Conservation (phyloP, 2,113 vertebrate genomes). For the Heterotilapia buettikoferi region DNA sequence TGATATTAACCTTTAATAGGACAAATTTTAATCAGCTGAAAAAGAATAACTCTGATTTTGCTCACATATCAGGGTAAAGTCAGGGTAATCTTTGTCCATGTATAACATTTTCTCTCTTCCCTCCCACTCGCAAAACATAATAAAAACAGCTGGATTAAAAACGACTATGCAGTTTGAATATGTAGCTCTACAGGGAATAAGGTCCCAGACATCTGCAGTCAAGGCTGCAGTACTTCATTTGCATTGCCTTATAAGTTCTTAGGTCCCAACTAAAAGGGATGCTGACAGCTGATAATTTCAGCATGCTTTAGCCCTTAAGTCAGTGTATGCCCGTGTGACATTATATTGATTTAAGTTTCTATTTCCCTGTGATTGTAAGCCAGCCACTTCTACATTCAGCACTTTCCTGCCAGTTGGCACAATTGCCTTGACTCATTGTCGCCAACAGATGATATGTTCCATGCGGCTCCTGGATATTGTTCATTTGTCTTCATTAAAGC, state of each 20-base stretch:
- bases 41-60: neutral
- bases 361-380: neutral
- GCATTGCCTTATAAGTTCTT: neutral
- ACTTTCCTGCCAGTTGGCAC: slow-evolving; percentile 34
- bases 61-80: neutral
- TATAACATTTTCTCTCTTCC: neutral
- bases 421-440: neutral
- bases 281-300: neutral
- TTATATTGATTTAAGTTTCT: neutral
- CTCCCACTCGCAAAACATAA: neutral
- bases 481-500: slow-evolving; percentile 16
- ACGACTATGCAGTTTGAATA: neutral
- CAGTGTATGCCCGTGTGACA: neutral
- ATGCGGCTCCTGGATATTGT: neutral
- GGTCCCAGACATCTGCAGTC: neutral
- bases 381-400: neutral
- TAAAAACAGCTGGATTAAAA: neutral
- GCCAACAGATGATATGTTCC: neutral
- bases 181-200: neutral
- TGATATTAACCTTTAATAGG: neutral
- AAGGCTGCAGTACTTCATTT: neutral
- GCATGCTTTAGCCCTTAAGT: neutral
- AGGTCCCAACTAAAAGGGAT: neutral
- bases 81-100: neutral
- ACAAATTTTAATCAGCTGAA: neutral